These are phyloP conservation scores for Leguminivora glycinivorella DNA, from an alignment of 1,140 invertebrate species.

Conservation along the genomic window DNA sequence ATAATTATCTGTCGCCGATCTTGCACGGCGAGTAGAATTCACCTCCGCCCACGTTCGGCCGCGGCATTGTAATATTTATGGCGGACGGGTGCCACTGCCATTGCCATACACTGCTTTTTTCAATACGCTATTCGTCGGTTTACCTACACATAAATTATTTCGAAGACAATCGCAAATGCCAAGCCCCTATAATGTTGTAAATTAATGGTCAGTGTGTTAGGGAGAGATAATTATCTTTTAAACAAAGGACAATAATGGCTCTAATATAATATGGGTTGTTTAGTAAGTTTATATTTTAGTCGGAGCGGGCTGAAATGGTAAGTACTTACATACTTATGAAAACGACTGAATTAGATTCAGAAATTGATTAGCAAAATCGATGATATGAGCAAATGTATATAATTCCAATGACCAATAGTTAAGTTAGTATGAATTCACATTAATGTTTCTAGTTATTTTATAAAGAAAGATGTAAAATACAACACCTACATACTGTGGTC, in stretches of 20 bases:
- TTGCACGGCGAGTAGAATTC: neutral
- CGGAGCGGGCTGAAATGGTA: too few species aligned
- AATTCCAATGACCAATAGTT: too few species aligned
- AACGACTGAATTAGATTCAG: too few species aligned
- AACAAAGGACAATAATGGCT: conserved; percentile 42
- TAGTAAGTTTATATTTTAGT: too few species aligned
- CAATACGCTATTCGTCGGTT: neutral
- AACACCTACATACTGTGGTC: too few species aligned
- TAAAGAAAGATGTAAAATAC: too few species aligned
- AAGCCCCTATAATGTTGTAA: conserved; percentile 4
- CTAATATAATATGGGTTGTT: conserved; percentile 41
- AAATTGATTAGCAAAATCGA: too few species aligned
- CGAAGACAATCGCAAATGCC: conserved; percentile 9
- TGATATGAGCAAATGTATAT: too few species aligned
- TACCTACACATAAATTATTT: conserved; percentile 18
- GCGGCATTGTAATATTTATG: conserved; percentile 21
- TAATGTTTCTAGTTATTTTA: too few species aligned
- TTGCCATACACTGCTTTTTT: conserved; percentile 4
- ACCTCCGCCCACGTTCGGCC: conserved; percentile 3
- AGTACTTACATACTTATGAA: too few species aligned
- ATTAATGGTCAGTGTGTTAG: neutral
- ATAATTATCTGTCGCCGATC: conserved; percentile 17
- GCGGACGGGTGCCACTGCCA: conserved; percentile 19
- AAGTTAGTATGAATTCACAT: too few species aligned
- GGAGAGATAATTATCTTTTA: conserved; percentile 45